These are phyloP conservation scores for Chelonoidis abingdonii DNA, from an alignment of 2,113 vertebrate genomes.

Conservation along the genomic window DNA sequence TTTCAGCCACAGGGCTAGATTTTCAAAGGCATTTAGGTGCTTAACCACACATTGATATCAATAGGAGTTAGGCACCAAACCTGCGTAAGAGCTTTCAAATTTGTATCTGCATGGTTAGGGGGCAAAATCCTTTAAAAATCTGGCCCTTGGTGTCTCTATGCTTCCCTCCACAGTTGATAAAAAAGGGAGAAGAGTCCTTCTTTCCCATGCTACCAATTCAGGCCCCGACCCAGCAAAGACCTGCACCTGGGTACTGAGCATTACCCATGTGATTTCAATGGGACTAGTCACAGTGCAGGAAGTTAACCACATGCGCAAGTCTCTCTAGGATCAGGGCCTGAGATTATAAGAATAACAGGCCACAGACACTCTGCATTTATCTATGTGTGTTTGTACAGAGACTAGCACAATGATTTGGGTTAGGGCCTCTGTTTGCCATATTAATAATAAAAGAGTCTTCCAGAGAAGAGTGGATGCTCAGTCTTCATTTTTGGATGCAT, in stretches of 20 bases:
- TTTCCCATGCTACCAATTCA: neutral
- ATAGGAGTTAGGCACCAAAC: neutral
- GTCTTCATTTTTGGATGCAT: neutral
- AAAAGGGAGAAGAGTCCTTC: neutral
- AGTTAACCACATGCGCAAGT: neutral
- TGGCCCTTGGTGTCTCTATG: too few relatives aligned
- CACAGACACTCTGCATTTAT: neutral
- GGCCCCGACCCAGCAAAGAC: neutral
- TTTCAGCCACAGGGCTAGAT: too few relatives aligned
- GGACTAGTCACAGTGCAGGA: neutral
- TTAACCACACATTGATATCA: neutral
- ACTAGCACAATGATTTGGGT: neutral
- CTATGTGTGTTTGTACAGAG: neutral
- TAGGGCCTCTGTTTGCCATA: neutral
- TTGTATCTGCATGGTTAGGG: neutral
- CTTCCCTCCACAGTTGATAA: neutral
- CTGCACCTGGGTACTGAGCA: neutral
- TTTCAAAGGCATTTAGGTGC: too few relatives aligned
- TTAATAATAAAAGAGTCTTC: neutral
- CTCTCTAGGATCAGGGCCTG: neutral
- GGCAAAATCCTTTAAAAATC: neutral
- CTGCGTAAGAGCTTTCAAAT: neutral
- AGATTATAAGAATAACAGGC: neutral
- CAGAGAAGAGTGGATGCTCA: neutral
- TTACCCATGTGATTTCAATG: neutral